These are phyloP conservation scores for Torymus tubicola DNA, from an alignment of 2,888 invertebrate genomes.

Conservation along the genomic window DNA sequence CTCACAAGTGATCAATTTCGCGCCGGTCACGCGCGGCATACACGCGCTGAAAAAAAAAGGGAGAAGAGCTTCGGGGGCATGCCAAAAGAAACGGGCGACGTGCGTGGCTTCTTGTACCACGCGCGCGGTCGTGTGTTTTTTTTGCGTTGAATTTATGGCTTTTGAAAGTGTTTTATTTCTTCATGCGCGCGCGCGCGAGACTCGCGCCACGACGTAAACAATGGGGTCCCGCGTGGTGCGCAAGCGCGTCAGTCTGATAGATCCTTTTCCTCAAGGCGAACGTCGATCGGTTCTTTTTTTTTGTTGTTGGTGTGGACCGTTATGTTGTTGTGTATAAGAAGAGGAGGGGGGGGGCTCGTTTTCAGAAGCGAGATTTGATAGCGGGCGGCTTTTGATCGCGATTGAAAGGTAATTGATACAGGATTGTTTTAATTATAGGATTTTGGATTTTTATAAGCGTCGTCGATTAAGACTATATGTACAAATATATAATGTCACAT, in stretches of 20 bases:
- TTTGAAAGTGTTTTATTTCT: conserved; percentile 52
- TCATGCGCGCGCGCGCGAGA: conserved; percentile 21
- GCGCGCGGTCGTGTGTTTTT: too few relatives aligned
- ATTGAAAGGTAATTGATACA: too few relatives aligned
- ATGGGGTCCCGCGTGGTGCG: conserved; percentile 2
- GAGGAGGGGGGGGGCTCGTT: too few relatives aligned
- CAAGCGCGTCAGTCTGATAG: not conserved
- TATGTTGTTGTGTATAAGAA: too few relatives aligned
- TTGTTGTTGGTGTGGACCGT: not conserved
- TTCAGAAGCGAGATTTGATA: too few relatives aligned
- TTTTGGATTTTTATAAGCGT: not conserved
- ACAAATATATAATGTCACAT: too few relatives aligned
- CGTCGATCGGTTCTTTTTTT: not conserved
- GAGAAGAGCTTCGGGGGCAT: not conserved
- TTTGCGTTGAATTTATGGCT: conserved; percentile 41
- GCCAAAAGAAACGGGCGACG: conserved; percentile 14
- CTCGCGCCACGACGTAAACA: conserved; percentile 33
- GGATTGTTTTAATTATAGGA: not conserved
- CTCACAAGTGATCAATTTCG: conserved; percentile 36
- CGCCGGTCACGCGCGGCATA: not conserved
- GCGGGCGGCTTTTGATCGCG: too few relatives aligned
- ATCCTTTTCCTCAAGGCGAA: not conserved
- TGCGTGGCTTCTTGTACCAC: conserved; percentile 11
- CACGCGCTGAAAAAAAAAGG: not conserved
- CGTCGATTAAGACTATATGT: too few relatives aligned